Evolutionary conservation across 2,113 vertebrate genomes (phyloP).

Genomic region (Hyla sarda): DNA sequence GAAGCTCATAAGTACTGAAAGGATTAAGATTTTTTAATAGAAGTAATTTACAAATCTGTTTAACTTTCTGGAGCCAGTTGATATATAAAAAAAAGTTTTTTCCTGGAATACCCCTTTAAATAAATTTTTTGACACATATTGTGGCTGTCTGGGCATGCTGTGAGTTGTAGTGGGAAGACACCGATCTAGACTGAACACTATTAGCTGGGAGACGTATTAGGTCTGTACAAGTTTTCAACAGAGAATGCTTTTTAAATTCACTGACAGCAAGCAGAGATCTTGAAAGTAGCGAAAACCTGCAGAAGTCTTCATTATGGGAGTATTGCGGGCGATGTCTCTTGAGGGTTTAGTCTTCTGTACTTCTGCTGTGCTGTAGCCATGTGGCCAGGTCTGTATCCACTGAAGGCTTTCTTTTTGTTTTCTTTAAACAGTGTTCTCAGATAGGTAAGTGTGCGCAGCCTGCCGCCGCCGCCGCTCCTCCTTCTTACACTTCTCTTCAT

Average conservation of each 20-base stretch:
- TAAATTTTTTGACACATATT: too few relatives aligned
- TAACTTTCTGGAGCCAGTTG: too few relatives aligned
- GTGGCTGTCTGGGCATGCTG: too few relatives aligned
- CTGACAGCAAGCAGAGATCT: background rate
- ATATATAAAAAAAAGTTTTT: too few relatives aligned
- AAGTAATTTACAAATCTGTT: too few relatives aligned
- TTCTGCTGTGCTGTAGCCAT: conserved; percentile 28
- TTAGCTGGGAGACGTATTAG: too few relatives aligned
- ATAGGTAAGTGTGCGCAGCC: conserved; percentile 34
- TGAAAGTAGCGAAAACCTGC: background rate
- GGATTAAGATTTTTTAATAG: too few relatives aligned
- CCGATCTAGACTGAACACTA: too few relatives aligned
- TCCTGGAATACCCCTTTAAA: too few relatives aligned
- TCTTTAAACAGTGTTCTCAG: conserved; percentile 59
- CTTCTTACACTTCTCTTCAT: conserved; percentile 23
- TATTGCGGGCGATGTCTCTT: too few relatives aligned
- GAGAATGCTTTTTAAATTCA: background rate
- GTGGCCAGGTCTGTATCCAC: conserved; percentile 48
- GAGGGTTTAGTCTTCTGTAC: background rate
- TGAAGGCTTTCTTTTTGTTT: conserved; percentile 57
- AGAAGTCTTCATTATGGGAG: background rate
- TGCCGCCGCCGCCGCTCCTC: background rate
- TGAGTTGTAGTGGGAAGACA: too few relatives aligned
- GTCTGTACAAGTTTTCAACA: background rate
- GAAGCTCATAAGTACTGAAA: too few relatives aligned